phyloP scores from a whole-genome alignment of 2,113 vertebrate species.

The Pteruthius melanotis region DNA sequence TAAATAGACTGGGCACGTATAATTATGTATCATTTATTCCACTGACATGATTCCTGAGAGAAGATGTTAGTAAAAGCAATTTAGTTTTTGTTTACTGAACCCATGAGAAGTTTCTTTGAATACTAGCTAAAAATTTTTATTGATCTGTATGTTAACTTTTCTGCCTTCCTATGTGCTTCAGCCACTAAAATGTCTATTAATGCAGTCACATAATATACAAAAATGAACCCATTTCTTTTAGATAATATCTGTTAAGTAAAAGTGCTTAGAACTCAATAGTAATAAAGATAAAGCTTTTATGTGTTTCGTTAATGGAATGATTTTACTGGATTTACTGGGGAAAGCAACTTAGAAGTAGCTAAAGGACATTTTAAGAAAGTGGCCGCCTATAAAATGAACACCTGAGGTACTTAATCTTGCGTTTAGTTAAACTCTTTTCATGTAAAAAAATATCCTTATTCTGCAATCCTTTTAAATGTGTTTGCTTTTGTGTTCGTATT shows the following conservation, averaged over 20 bases:
- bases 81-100: neutral
- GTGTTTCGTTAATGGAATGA: neutral
- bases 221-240: neutral
- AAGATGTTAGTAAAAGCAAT: neutral
- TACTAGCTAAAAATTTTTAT: neutral
- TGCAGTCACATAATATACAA: neutral
- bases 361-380: neutral
- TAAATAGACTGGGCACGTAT: neutral
- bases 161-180: neutral
- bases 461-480: neutral
- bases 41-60: neutral
- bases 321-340: neutral
- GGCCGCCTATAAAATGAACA: neutral
- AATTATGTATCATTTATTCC: neutral
- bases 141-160: neutral
- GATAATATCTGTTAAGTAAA: neutral
- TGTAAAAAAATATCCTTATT: neutral
- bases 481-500: neutral
- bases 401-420: neutral
- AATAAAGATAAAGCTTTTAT: neutral
- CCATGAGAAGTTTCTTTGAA: neutral
- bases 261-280: neutral
- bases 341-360: neutral
- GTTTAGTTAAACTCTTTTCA: neutral
- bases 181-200: neutral